phyloP scores from a whole-genome alignment of 2,888 invertebrate genomes.

The Metallyticus violacea region DNA sequence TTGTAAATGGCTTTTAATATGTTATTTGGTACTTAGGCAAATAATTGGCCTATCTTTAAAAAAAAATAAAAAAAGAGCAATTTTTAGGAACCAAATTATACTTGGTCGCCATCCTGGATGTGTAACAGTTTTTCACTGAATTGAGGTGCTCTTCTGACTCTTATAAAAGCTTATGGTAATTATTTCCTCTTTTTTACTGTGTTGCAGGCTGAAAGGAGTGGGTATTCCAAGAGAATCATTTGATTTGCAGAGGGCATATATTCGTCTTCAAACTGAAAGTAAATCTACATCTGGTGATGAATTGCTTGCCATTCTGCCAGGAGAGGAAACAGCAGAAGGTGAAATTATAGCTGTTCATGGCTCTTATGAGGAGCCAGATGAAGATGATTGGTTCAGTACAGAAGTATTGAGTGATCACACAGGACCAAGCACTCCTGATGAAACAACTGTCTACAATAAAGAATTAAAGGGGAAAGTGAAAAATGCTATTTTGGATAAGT shows the following conservation, averaged over 20 bases:
- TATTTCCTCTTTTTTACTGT: neutral
- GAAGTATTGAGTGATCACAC: neutral
- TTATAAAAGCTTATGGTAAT: no score
- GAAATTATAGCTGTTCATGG: constrained; percentile 17
- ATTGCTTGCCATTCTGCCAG: neutral
- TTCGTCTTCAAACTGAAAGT: neutral
- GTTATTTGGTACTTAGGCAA: no score
- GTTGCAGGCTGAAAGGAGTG: neutral
- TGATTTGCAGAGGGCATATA: neutral
- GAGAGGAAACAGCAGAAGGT: neutral
- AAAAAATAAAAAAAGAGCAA: no score
- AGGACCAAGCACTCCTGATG: neutral
- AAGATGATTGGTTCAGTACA: neutral
- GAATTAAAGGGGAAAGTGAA: constrained; percentile 8
- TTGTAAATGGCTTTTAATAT: no score
- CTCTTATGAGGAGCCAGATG: neutral
- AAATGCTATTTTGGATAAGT: neutral
- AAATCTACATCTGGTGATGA: neutral
- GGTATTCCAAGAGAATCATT: neutral
- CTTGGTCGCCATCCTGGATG: no score
- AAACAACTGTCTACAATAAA: neutral
- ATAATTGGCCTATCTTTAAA: no score
- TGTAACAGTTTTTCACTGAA: no score
- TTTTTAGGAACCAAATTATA: no score
- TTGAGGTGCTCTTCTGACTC: no score